Percentiles rank a stretch among this genome's conserved stretches.
Conservation (phyloP, 1,140 invertebrate genomes). For the Cydia fagiglandana region DNA sequence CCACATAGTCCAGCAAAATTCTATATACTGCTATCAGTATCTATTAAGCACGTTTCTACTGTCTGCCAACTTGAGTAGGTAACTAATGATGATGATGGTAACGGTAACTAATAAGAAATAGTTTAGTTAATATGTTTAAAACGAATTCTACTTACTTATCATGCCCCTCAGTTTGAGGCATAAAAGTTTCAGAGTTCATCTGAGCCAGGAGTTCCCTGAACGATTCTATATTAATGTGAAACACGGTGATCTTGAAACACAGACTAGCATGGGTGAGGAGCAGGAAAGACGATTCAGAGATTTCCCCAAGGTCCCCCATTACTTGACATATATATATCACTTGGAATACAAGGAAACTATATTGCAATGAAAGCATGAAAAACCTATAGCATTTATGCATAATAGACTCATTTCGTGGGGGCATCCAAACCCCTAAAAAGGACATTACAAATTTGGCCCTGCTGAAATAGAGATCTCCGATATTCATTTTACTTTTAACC, state of each 20-base stretch:
- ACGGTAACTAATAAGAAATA: too few species aligned
- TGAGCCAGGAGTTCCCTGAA: constrained; percentile 50
- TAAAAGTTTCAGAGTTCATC: constrained; percentile 63
- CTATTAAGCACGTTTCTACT: background rate
- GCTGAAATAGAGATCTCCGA: constrained; percentile 61
- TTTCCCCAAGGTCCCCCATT: constrained; percentile 65
- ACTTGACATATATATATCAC: constrained; percentile 62
- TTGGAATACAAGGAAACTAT: constrained; percentile 68
- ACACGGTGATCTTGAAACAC: constrained; percentile 67
- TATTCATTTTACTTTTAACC: constrained; percentile 40
- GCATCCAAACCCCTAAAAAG: constrained; percentile 66
- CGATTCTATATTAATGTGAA: constrained; percentile 56
- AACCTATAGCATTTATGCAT: constrained; percentile 49
- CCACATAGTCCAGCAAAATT: too few species aligned
- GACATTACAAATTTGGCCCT: constrained; percentile 68
- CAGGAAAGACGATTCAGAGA: constrained; percentile 64
- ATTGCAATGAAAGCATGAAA: constrained; percentile 67
- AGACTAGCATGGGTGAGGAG: constrained; percentile 70
- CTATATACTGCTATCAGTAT: too few species aligned
- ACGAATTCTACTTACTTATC: constrained; percentile 49
- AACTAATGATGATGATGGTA: too few species aligned
- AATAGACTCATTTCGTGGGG: constrained; percentile 45
- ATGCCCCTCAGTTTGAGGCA: constrained; percentile 50
- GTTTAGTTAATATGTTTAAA: background rate
- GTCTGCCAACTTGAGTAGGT: background rate